A percentile compares a stretch with the other conserved stretches of the same genome.
Evolutionary conservation across 2,113 vertebrate genomes (phyloP).

Genomic region (Macroglossus sobrinus): DNA sequence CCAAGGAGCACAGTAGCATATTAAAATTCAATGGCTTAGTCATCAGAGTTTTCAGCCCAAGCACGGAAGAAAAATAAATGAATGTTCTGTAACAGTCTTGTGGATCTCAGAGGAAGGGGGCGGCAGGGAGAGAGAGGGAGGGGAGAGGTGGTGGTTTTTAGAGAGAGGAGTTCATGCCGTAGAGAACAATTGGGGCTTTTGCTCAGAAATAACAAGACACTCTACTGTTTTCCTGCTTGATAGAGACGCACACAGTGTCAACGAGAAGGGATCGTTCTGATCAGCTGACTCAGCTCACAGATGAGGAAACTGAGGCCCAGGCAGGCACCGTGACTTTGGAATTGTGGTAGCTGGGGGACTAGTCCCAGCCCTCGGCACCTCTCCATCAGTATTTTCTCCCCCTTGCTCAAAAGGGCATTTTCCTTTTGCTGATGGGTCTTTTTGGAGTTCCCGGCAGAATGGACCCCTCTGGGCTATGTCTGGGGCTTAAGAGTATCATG

Average conservation of each 20-base stretch:
- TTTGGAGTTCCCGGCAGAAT: neutral
- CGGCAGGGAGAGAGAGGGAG: neutral
- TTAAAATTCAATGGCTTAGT: conserved; percentile 79
- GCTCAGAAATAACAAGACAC: conserved; percentile 65
- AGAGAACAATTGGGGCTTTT: conserved; percentile 71
- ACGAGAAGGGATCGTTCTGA: neutral
- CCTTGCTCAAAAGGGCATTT: neutral
- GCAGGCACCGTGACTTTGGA: neutral
- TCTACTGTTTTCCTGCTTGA: conserved; percentile 38
- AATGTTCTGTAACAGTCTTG: conserved; percentile 72
- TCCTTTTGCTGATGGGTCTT: neutral
- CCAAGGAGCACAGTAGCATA: conserved; percentile 81
- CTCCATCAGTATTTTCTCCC: neutral
- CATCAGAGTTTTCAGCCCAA: conserved; percentile 68
- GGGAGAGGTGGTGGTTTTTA: neutral
- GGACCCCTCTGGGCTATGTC: neutral
- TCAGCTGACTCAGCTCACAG: neutral
- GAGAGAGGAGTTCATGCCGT: conserved; percentile 42
- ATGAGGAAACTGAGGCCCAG: conserved; percentile 7
- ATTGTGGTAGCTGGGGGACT: neutral
- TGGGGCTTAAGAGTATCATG: neutral
- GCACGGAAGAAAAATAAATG: conserved; percentile 68
- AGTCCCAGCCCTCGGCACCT: neutral
- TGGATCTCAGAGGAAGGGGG: conserved; percentile 52
- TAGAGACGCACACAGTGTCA: neutral